phyloP scores from a whole-genome alignment of 2,888 invertebrate genomes.

The Melanophora roralis region DNA sequence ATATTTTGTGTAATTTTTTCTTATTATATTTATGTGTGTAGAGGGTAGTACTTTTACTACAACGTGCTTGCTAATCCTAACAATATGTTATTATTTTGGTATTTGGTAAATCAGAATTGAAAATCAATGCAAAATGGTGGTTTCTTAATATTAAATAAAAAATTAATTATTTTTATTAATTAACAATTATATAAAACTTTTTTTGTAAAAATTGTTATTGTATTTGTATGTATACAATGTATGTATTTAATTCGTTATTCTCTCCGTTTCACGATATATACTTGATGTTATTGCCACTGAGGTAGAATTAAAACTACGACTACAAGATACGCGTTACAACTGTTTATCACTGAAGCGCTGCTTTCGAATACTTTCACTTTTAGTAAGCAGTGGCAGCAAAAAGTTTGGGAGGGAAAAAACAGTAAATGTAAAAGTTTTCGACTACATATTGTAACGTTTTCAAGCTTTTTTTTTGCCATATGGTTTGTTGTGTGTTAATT shows the following conservation, averaged over 20 bases:
- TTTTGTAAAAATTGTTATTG: not conserved
- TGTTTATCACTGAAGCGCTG: constrained; percentile 3
- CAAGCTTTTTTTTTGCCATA: constrained; percentile 19
- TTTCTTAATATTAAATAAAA: too few species aligned
- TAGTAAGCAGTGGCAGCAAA: not conserved
- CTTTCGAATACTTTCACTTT: constrained; percentile 6
- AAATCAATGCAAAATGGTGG: too few species aligned
- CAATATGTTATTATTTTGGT: constrained; percentile 56
- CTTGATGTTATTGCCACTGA: constrained; percentile 49
- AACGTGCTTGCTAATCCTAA: constrained; percentile 4
- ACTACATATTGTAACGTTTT: not conserved
- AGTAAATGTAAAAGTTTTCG: constrained; percentile 2
- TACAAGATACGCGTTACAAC: not conserved
- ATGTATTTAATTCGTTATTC: not conserved
- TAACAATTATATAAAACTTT: not conserved
- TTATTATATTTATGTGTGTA: constrained; percentile 13
- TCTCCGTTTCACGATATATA: not conserved
- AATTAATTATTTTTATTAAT: constrained; percentile 3
- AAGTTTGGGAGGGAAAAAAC: not conserved
- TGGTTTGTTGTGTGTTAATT: not conserved
- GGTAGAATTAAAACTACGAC: constrained; percentile 53
- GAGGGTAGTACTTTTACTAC: too few species aligned
- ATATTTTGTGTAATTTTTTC: not conserved
- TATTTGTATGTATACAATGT: not conserved
- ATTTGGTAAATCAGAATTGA: too few species aligned